Base-by-base conservation (phyloP, 2,113 vertebrate genomes). In the Silurus asotus region DNA sequence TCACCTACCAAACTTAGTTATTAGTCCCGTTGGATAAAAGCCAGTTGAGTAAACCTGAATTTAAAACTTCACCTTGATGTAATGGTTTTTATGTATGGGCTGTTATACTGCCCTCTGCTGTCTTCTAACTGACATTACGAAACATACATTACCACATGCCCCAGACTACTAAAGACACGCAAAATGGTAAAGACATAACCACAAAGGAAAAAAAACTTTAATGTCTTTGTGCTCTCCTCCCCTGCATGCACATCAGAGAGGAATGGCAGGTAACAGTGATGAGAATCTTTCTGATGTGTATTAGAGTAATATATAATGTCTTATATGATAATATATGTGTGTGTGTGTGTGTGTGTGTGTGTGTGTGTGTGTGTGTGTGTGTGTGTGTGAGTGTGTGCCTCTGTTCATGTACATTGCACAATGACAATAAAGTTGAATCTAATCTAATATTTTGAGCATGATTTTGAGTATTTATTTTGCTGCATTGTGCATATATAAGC, bases 51-150 rank as follows among this genome's bases (percentile, higher is more conserved):
- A 28, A 28, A 15, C 0, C 11, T 20, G 51, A 74, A 74, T 55
- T 25, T 48, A 72, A 72, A 3, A 72, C 19, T 9, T 58, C 15
- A 58, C 8, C 15, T 19, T 37, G 55, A 13, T 28, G 11, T 53
- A 17, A 65, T 17, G 5, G 14, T 82, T 65, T 48, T 84, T 5
- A 25, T 59, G 25, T 19, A 75, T 49, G 45, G 4, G 15, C 37
- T 55, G 23, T 53, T 77, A 83, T 65, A 80, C 84, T 81, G 84
- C 90, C 88, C 81, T 87, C 90, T 91, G 87, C 84, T 90, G 87
- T 69, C 8, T 15, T 2, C 0, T 51, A 45, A 8, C 17, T 45
- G 74, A 0, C 25, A 88, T 81, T 86, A 61, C 88, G 2, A 48
- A 11, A 10, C 25, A 28, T 55, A 48, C 53, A 76, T 84, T 51